Evolutionary conservation across 1,140 invertebrate species (phyloP).

Genomic region (Samia ricini): DNA sequence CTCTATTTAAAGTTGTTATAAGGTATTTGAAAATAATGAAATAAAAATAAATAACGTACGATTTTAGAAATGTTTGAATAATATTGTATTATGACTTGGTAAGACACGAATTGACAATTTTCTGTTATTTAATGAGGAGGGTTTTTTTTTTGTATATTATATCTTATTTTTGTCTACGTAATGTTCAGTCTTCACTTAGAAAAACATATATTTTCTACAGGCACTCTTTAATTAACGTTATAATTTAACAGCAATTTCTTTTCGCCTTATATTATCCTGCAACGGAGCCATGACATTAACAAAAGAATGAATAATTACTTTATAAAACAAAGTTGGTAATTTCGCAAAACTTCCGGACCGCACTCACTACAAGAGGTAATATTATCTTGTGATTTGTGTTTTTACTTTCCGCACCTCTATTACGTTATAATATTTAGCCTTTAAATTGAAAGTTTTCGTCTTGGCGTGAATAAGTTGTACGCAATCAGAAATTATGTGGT

Average conservation of each 20-base stretch:
- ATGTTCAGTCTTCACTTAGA: too few species aligned
- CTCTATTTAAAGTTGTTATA: too few species aligned
- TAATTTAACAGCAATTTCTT: conserved; percentile 57
- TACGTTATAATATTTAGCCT: neutral
- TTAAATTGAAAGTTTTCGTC: conserved; percentile 2
- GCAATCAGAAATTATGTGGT: neutral
- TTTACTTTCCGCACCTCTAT: conserved; percentile 10
- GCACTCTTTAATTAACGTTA: too few species aligned
- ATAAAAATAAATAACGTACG: too few species aligned
- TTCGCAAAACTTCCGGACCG: conserved; percentile 52
- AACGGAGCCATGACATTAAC: conserved; percentile 50
- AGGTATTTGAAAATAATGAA: too few species aligned
- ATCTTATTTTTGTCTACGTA: too few species aligned
- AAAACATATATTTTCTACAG: too few species aligned
- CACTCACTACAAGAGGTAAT: conserved; percentile 36
- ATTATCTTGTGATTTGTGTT: conserved; percentile 55
- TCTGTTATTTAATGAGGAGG: too few species aligned
- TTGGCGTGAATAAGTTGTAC: neutral
- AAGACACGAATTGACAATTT: too few species aligned
- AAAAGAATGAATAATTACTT: conserved; percentile 74
- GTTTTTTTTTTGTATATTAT: too few species aligned
- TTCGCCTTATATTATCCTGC: conserved; percentile 67
- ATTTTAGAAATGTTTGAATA: too few species aligned
- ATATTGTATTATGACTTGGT: too few species aligned
- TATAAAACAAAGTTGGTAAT: conserved; percentile 70